Conservation (phyloP, 2,888 invertebrate genomes). For the Drosophila paramelanica region DNA sequence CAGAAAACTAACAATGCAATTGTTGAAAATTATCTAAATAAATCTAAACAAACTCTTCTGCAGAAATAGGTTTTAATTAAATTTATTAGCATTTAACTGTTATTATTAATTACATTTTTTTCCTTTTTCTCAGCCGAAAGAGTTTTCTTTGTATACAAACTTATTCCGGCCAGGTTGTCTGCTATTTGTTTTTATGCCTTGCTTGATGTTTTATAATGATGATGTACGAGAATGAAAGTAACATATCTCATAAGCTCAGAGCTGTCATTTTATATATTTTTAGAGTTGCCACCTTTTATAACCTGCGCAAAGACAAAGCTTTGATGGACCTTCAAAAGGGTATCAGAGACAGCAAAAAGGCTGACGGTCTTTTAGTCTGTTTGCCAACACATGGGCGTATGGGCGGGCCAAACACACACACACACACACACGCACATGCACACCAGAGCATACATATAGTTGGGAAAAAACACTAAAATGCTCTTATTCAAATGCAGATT, state of each 20-base stretch:
- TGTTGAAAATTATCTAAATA: background rate
- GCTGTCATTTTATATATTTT: background rate
- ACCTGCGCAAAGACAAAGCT: slow-evolving; percentile 4
- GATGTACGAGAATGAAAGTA: background rate
- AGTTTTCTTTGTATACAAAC: background rate
- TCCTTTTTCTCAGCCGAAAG: no score
- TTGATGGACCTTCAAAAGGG: slow-evolving; percentile 23
- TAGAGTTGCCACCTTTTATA: slow-evolving; percentile 3
- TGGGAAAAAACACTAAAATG: slow-evolving; percentile 76
- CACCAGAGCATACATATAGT: slow-evolving; percentile 42
- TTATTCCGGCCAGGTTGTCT: background rate
- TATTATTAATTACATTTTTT: no score
- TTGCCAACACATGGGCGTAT: slow-evolving; percentile 63
- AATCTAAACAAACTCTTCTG: slow-evolving; percentile 2
- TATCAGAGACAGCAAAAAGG: slow-evolving; percentile 66
- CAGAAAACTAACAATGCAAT: slow-evolving; percentile 3
- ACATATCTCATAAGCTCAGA: background rate
- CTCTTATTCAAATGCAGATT: slow-evolving; percentile 81
- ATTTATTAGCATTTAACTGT: no score
- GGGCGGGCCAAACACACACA: slow-evolving; percentile 36
- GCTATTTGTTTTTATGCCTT: no score
- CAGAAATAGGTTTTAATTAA: no score
- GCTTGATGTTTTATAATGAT: background rate
- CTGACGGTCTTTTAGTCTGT: slow-evolving; percentile 48
- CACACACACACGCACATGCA: slow-evolving; percentile 13